phyloP scores from a whole-genome alignment of 2,113 vertebrate species.

The Mormyrus lacerda region DNA sequence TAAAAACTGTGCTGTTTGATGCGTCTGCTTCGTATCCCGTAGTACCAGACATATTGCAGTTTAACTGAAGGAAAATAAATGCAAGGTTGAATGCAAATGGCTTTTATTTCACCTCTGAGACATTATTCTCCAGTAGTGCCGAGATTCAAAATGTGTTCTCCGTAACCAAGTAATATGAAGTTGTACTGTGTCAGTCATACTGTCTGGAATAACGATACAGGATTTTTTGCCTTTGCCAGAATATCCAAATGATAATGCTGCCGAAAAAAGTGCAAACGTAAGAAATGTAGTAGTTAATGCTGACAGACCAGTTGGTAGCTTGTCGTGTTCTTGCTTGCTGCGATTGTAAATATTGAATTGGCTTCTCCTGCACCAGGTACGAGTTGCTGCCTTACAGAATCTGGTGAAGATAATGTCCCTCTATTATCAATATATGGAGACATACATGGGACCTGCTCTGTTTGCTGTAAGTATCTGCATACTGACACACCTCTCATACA shows the following conservation, averaged over 20 bases:
- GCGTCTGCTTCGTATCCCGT: not conserved
- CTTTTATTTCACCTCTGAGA: not conserved
- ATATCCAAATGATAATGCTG: not conserved
- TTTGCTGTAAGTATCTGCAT: slow-evolving; percentile 81
- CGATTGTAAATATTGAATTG: not conserved
- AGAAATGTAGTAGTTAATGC: not conserved
- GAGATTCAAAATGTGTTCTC: not conserved
- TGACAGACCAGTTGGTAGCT: not conserved
- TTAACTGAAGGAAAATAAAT: not conserved
- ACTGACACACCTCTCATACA: not conserved
- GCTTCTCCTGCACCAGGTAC: slow-evolving; percentile 63
- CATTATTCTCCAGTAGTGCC: not conserved
- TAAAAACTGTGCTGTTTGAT: not conserved
- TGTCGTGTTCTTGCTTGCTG: not conserved
- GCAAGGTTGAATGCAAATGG: not conserved
- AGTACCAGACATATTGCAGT: not conserved
- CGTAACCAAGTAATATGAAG: not conserved
- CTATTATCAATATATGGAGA: slow-evolving; percentile 98
- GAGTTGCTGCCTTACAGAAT: slow-evolving; percentile 94
- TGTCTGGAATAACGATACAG: not conserved
- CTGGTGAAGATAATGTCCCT: slow-evolving; percentile 99
- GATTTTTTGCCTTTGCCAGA: not conserved
- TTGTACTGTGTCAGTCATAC: not conserved
- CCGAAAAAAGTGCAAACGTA: not conserved
- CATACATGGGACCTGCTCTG: slow-evolving; percentile 94